Percentiles rank a stretch among this genome's conserved stretches.
These are phyloP conservation scores for Carapus acus DNA, from an alignment of 2,797 vertebrate species.

Conservation along the genomic window DNA sequence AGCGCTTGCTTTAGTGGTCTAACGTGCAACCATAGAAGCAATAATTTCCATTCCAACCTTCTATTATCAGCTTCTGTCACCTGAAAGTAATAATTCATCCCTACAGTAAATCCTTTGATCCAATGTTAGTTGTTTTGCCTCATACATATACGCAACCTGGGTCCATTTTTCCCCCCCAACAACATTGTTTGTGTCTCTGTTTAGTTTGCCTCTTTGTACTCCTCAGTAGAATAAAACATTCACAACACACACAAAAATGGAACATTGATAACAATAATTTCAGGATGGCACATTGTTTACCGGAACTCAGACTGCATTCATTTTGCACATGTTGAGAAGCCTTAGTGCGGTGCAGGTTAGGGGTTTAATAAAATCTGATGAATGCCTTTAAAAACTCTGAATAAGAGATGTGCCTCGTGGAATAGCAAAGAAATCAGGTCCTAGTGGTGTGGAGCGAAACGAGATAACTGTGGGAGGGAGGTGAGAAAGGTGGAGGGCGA, in stretches of 20 bases:
- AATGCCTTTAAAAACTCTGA: constrained; percentile 65
- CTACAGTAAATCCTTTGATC: neutral
- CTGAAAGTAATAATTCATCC: constrained; percentile 5
- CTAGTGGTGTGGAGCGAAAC: constrained; percentile 52
- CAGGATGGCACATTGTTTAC: constrained; percentile 36
- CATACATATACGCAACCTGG: no score
- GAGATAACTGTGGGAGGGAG: constrained; percentile 41
- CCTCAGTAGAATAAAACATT: constrained; percentile 41
- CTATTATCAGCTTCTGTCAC: constrained; percentile 20
- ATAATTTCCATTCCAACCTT: constrained; percentile 40
- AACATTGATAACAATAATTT: constrained; percentile 25
- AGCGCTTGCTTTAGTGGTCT: constrained; percentile 50
- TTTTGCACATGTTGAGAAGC: constrained; percentile 72
- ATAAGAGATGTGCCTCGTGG: constrained; percentile 64
- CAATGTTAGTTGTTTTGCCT: no score
- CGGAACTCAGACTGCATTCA: constrained; percentile 48
- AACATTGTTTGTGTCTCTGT: constrained; percentile 48
- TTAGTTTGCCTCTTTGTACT: constrained; percentile 44
- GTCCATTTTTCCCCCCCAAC: constrained; percentile 46
- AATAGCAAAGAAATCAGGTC: constrained; percentile 56
- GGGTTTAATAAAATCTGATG: constrained; percentile 45
- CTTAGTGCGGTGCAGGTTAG: constrained; percentile 60
- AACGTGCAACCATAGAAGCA: constrained; percentile 44
- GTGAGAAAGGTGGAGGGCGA: no score
- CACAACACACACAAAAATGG: no score